These are phyloP conservation scores for Scaptomyza pallida DNA, from an alignment of 1,140 invertebrate genomes.

Conservation along the genomic window DNA sequence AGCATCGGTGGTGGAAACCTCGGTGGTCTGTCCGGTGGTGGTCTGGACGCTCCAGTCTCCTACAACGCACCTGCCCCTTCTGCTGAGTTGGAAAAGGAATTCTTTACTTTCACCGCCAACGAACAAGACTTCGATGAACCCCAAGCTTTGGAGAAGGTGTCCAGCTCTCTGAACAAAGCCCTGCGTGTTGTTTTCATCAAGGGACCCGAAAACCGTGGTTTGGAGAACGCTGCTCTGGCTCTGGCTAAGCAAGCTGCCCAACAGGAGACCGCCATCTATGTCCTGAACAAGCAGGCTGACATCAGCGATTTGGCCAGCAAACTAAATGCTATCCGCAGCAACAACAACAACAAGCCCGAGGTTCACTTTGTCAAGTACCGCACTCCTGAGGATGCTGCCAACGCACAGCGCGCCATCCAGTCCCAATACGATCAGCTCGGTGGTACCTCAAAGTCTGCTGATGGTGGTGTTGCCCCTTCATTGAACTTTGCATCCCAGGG, in stretches of 20 bases:
- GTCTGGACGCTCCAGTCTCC: conserved; percentile 51
- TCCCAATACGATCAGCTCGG: conserved; percentile 66
- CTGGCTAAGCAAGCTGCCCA: conserved; percentile 72
- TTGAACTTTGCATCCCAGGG: conserved; percentile 73
- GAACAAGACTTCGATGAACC: conserved; percentile 69
- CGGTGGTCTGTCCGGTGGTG: background rate
- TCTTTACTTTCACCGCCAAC: conserved; percentile 64
- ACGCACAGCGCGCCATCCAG: conserved; percentile 71
- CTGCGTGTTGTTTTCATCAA: conserved; percentile 78
- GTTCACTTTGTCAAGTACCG: conserved; percentile 78
- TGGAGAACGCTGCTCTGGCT: conserved; percentile 68
- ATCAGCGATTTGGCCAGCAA: conserved; percentile 65
- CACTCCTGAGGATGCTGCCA: conserved; percentile 70
- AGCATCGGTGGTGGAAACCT: background rate
- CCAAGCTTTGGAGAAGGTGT: conserved; percentile 41
- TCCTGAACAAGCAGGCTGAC: conserved; percentile 72
- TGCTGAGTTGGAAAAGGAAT: conserved; percentile 71
- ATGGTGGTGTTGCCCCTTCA: conserved; percentile 69
- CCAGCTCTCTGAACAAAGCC: conserved; percentile 59
- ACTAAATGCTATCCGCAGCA: conserved; percentile 56
- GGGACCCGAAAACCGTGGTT: conserved; percentile 73
- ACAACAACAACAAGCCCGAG: conserved; percentile 68
- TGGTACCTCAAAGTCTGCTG: conserved; percentile 53
- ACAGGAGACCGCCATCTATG: conserved; percentile 73
- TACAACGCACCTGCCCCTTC: conserved; percentile 60